phyloP scores from a whole-genome alignment of 2,888 invertebrate species.

The Ophion slaviceki region DNA sequence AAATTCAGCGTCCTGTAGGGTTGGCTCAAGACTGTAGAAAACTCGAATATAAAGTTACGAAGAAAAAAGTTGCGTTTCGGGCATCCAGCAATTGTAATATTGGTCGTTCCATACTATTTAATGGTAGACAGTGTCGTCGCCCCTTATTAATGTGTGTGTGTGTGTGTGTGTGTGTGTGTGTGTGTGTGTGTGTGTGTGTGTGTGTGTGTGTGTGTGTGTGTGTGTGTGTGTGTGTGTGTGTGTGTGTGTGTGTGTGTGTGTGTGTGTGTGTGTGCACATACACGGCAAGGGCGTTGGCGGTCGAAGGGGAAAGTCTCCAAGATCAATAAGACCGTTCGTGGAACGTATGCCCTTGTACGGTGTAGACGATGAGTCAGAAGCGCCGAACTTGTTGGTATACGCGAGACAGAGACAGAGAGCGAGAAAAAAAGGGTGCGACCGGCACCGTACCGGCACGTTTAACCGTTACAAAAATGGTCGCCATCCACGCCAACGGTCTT shows the following conservation, averaged over 20 bases:
- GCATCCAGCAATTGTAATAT: constrained; percentile 3
- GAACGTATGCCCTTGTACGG: constrained; percentile 60
- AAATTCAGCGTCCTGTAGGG: neutral
- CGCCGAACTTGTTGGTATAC: constrained; percentile 31
- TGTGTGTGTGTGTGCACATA: no score
- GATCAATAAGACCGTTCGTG: constrained; percentile 49
- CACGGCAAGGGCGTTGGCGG: constrained; percentile 58
- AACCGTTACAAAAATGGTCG: constrained; percentile 64
- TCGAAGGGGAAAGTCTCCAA: constrained; percentile 20
- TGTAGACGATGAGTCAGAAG: constrained; percentile 59
- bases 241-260: no score
- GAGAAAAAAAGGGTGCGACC: constrained; percentile 64
- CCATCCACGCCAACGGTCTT: constrained; percentile 19
- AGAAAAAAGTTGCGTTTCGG: neutral
- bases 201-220: no score
- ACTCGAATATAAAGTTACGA: constrained; percentile 11
- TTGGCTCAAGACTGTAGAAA: neutral
- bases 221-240: no score
- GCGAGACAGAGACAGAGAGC: neutral
- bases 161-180: no score
- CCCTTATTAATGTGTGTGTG: no score
- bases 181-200: no score
- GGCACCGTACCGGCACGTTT: constrained; percentile 57
- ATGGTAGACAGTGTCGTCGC: neutral
- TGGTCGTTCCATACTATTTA: constrained; percentile 1